Evolutionary conservation across 2,113 vertebrate species (phyloP).

Genomic region (Apeltes quadracus): DNA sequence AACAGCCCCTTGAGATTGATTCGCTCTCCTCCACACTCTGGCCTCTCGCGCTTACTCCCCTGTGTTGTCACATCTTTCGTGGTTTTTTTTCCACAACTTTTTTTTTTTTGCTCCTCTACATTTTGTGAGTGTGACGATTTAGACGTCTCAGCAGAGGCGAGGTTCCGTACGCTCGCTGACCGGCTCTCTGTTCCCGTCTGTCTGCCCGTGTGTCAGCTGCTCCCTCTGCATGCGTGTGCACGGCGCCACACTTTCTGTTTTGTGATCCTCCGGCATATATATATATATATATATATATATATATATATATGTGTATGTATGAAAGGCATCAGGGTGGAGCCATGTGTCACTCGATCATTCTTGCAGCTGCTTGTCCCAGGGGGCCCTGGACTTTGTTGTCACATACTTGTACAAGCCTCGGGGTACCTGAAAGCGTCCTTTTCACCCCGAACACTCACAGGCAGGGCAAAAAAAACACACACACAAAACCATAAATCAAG

Average conservation of each 20-base stretch:
- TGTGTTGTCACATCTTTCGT: conserved; percentile 39
- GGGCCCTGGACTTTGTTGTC: conserved; percentile 60
- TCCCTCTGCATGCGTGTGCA: conserved; percentile 1
- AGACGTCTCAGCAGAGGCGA: conserved; percentile 16
- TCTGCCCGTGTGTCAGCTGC: not conserved
- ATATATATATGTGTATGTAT: conserved; percentile 16
- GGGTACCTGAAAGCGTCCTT: conserved; percentile 70
- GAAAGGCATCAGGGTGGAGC: conserved; percentile 56
- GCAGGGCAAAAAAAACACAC: conserved; percentile 33
- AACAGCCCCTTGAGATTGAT: conserved; percentile 81
- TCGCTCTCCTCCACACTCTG: conserved; percentile 59
- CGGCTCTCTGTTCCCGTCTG: conserved; percentile 10
- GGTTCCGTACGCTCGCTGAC: not conserved
- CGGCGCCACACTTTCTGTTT: not conserved
- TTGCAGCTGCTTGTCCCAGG: conserved; percentile 76
- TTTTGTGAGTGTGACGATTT: conserved; percentile 14
- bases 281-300: conserved; percentile 13
- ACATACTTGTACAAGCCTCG: conserved; percentile 59
- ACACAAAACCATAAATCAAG: conserved; percentile 67
- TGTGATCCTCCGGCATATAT: not conserved
- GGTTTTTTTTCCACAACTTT: conserved; percentile 4
- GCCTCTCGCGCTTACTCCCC: conserved; percentile 54
- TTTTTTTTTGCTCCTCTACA: conserved; percentile 6
- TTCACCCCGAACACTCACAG: conserved; percentile 67
- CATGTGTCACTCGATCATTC: conserved; percentile 73